Percentiles rank a stretch among this genome's conserved stretches.
These are phyloP conservation scores for Xestia rhomboidea DNA, from an alignment of 2,888 invertebrate genomes.

Conservation along the genomic window DNA sequence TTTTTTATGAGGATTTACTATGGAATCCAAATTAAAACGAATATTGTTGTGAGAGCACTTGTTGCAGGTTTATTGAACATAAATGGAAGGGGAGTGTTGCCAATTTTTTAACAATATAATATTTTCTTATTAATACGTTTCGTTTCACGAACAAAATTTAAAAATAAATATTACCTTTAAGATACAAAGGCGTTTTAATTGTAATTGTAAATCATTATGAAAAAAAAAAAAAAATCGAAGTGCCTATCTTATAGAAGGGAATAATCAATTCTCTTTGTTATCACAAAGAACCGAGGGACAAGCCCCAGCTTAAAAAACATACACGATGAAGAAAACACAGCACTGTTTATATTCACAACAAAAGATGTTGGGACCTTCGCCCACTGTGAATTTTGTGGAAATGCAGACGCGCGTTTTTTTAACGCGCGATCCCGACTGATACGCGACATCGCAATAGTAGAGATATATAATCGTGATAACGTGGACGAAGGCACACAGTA, in stretches of 20 bases:
- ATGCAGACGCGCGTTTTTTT: background rate
- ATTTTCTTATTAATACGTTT: too few relatives aligned
- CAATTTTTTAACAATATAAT: too few relatives aligned
- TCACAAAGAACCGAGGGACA: constrained; percentile 6
- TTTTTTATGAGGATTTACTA: too few relatives aligned
- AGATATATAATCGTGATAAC: background rate
- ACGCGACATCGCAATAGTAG: background rate
- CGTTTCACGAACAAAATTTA: too few relatives aligned
- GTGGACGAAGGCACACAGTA: background rate
- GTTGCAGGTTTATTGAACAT: too few relatives aligned
- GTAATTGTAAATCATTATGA: background rate
- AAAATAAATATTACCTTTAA: background rate
- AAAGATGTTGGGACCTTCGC: constrained; percentile 30
- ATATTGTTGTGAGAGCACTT: too few relatives aligned
- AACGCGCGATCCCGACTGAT: background rate
- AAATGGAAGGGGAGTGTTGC: too few relatives aligned
- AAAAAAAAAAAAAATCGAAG: background rate
- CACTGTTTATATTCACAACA: constrained; percentile 26
- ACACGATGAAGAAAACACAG: background rate
- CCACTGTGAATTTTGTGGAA: background rate
- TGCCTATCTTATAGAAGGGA: background rate
- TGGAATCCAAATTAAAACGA: too few relatives aligned
- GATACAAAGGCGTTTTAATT: background rate
- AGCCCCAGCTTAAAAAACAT: constrained; percentile 4
- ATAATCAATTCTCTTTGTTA: constrained; percentile 26